Percentiles rank a stretch among this genome's conserved stretches.
Evolutionary conservation across 1,140 invertebrate species (phyloP).

Genomic region (Cardiocondyla obscurior): DNA sequence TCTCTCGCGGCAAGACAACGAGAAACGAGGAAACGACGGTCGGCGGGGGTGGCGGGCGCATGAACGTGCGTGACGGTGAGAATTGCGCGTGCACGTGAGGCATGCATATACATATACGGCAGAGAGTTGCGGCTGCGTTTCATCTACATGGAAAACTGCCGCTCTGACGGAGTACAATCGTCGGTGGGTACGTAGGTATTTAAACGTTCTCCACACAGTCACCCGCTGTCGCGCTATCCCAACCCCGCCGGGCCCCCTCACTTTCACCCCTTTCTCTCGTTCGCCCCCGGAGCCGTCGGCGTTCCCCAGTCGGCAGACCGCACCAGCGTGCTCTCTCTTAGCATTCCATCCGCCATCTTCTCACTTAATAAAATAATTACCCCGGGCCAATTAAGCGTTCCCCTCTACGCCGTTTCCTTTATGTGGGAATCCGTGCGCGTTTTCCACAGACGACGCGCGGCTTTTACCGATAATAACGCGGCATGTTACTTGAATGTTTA

Average conservation of each 20-base stretch:
- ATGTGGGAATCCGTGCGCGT: conserved; percentile 2
- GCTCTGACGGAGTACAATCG: conserved; percentile 54
- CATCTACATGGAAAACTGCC: conserved; percentile 55
- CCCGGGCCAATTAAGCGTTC: conserved; percentile 80
- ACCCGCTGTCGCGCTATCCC: conserved; percentile 55
- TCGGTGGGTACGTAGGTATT: conserved; percentile 68
- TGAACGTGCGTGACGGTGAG: conserved; percentile 59
- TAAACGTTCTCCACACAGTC: conserved; percentile 70
- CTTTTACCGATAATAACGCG: conserved; percentile 13
- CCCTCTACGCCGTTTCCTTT: conserved; percentile 55
- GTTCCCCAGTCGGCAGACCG: conserved; percentile 70
- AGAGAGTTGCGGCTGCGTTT: conserved; percentile 62
- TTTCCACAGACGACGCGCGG: not conserved
- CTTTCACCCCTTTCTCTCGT: conserved; percentile 61
- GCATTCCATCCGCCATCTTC: conserved; percentile 82
- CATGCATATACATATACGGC: not conserved
- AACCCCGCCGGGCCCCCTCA: conserved; percentile 43
- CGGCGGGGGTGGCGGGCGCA: not conserved
- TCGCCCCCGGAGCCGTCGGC: conserved; percentile 37
- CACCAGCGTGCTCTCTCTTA: conserved; percentile 75
- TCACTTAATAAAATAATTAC: conserved; percentile 84
- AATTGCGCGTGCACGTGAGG: conserved; percentile 59
- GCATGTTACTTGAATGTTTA: conserved; percentile 18
- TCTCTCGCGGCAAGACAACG: conserved; percentile 5
- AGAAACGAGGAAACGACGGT: not conserved